Evolutionary conservation across 1,140 invertebrate species (phyloP), one percentile per base, ranked within the genome.

Genomic region (Ladona fulva): DNA sequence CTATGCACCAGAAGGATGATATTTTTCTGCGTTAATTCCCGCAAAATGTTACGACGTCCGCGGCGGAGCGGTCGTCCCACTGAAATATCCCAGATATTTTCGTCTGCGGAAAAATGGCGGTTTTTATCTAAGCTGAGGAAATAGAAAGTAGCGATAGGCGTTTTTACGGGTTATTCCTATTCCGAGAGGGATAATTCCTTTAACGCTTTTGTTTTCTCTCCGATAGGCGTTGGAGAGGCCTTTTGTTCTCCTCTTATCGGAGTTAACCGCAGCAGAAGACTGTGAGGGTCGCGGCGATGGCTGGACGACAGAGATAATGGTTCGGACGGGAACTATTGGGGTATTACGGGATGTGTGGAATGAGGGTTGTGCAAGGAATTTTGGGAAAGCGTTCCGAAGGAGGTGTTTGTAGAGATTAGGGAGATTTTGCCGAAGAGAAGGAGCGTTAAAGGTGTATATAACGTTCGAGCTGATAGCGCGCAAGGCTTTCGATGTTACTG

Each of bases 131-230:
- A 37, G 29, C 29, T 37, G 29, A 37, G 29, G 29, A 37, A 37
- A 37, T 37, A 37, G 29, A 37, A 37, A 37, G 29, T 37, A 37
- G 8, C 29, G 29, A 37, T 37, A 37, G 29, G 29, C 29, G 29
- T 37, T 37, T 37, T 37, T 37, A 37, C 29, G 29, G 29, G 29
- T 37, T 37, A 37, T 37, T 37, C 14, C 52, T 66, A 66, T 66
- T 66, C 52, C 52, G 52, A 52, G 44, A 52, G 44, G 52, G 52
- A 66, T 66, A 66, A 66, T 66, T 66, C 52, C n/a, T 66, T 66
- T 66, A 22, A 16, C n/a, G 52, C n/a, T 66, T 66, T 66, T 66
- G 52, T 66, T 66, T 66, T 22, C 52, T 12, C n/a, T 66, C 52
- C 16, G 52, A 66, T 22, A 37, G 29, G 29, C 29, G 16, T 3